Evolutionary conservation across 2,113 vertebrate genomes (phyloP), one percentile per base, ranked within the genome.

Genomic region (Acrocephalus arundinaceus): DNA sequence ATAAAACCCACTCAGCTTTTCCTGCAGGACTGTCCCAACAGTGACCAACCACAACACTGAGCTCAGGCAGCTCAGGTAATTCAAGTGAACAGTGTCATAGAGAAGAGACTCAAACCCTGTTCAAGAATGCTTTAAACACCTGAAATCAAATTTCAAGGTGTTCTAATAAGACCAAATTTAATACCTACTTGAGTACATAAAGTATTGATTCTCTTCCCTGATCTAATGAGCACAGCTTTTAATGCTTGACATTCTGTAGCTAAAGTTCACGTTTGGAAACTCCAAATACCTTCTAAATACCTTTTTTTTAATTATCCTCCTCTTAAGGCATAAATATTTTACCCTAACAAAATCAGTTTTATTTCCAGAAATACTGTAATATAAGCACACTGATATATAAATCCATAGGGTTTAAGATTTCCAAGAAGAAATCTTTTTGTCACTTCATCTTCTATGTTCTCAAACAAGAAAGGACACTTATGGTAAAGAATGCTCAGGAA

Each of bases 241-340:
- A 82, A 45, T 21, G 51, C 41, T 76, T 0, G 0, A 45, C 10
- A 19, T 92, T 89, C 39, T 3, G 2, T 1, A 87, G 33, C 13
- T 14, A 0, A 76, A 70, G 51, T 35, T 39, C 23, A 8, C 4
- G 0, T 43, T 27, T 33, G 33, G 21, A 75, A 92, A 89, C 45
- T 33, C 35, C 22, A 87, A 89, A 70, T 33, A 45, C 3, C 8
- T 87, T 46, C 65, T 68, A 46, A 45, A 0, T 14, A 51, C 7
- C 11, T 61, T 30, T 61, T 30, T 86, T 86, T 49, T 0, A 66
- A 51, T 41, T 73, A 66, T 55, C n/a, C 8, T 71, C 13, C 20
- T 52, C 62, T 46, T 57, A 49, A 59, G 33, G 28, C 9, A 49
- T 54, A 59, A 70, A 51, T 83, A 72, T 67, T 93, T 79, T 51